phyloP scores from a whole-genome alignment of 2,113 vertebrate species.

The Brachypteracias leptosomus region DNA sequence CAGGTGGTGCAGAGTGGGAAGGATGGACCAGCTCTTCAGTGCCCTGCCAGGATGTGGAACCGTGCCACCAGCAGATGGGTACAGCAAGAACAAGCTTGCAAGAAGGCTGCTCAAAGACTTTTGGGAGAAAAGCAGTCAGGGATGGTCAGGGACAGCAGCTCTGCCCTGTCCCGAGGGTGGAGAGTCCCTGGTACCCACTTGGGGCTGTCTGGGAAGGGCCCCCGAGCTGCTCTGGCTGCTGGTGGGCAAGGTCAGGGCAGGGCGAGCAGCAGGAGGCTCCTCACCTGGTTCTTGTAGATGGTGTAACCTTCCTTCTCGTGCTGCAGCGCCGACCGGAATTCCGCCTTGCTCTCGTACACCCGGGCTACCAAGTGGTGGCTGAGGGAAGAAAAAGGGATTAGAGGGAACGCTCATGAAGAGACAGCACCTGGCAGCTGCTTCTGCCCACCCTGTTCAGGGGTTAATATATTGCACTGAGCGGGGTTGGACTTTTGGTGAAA shows the following conservation, averaged over 20 bases:
- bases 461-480: no score
- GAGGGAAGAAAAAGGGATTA: not conserved
- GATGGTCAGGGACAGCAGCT: not conserved
- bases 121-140: not conserved
- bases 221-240: not conserved
- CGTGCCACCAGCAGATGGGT: fast-evolving
- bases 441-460: not conserved
- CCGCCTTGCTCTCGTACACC: slow-evolving; percentile 96
- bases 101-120: not conserved
- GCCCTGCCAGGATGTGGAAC: not conserved
- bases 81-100: not conserved
- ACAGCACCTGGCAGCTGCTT: not conserved
- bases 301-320: slow-evolving; percentile 99
- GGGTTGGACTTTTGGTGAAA: not conserved
- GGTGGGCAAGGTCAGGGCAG: fast-evolving
- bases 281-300: slow-evolving; percentile 97
- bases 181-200: not conserved
- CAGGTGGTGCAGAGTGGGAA: not conserved
- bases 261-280: fast-evolving
- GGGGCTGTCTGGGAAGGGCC: not conserved
- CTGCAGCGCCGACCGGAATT: slow-evolving; percentile 96
- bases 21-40: not conserved
- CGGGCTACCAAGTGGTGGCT: slow-evolving; percentile 96
- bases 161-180: not conserved
- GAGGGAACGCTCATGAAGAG: no score